A percentile compares a stretch with the other conserved stretches of the same genome.
These are phyloP conservation scores for Antedon mediterranea DNA, from an alignment of 53 echinoderm and acorn worm species.

Conservation along the genomic window DNA sequence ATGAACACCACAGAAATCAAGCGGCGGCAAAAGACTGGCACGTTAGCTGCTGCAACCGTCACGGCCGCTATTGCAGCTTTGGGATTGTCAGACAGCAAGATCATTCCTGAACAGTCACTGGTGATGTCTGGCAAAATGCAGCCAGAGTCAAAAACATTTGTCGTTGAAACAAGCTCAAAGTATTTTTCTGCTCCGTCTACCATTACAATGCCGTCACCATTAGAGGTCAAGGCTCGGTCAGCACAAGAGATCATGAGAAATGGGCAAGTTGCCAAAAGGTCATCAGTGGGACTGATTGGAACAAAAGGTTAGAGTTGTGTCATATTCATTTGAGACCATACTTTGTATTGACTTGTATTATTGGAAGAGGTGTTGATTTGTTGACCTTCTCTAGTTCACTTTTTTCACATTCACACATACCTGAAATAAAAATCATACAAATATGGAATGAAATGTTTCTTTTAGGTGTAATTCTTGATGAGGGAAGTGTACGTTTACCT, in stretches of 20 bases:
- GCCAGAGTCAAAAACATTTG: slow-evolving; percentile 29
- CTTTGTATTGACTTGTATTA: too few species aligned
- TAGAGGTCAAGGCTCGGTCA: slow-evolving; percentile 38
- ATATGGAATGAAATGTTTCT: background rate
- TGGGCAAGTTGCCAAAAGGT: slow-evolving; percentile 48
- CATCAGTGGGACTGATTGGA: slow-evolving; percentile 68
- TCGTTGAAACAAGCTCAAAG: slow-evolving; percentile 65
- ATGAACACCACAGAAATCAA: slow-evolving; percentile 60
- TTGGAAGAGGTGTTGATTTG: too few species aligned
- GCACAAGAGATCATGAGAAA: slow-evolving; percentile 39
- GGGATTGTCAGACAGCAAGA: slow-evolving; percentile 44
- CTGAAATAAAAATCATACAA: background rate
- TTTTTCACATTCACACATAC: background rate
- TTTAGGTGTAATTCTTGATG: slow-evolving; percentile 75
- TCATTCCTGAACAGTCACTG: slow-evolving; percentile 15
- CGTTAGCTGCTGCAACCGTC: slow-evolving; percentile 72
- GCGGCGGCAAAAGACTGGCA: slow-evolving; percentile 61
- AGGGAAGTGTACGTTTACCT: slow-evolving; percentile 49
- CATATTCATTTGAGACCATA: too few species aligned
- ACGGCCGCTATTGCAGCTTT: slow-evolving; percentile 83
- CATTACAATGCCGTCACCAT: slow-evolving; percentile 54
- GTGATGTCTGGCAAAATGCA: slow-evolving; percentile 5
- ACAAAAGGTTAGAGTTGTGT: slow-evolving; percentile 34
- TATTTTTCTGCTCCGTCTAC: slow-evolving; percentile 48
- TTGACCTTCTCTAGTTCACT: too few species aligned